A percentile compares a stretch with the other conserved stretches of the same genome.
Conservation (phyloP, 1,140 invertebrate species). For the Drosophila obscura region DNA sequence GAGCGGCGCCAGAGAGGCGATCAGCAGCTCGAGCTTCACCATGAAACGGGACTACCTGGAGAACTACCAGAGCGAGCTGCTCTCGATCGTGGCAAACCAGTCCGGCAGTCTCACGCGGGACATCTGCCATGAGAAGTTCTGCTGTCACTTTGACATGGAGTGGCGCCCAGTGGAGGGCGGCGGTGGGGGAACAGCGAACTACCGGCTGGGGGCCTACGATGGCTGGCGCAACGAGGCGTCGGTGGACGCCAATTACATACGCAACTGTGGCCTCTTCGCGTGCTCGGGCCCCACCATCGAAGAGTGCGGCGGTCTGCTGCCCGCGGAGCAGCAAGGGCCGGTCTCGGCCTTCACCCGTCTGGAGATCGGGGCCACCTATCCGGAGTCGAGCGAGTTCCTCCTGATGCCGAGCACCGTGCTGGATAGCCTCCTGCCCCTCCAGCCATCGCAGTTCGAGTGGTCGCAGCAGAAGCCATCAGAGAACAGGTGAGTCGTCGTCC, state of each 20-base stretch:
- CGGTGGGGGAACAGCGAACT: conserved; percentile 9
- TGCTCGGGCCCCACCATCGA: conserved; percentile 52
- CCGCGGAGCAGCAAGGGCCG: not conserved
- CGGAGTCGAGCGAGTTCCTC: conserved; percentile 39
- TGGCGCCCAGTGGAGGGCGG: conserved; percentile 15
- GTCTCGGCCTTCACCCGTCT: conserved; percentile 44
- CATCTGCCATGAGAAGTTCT: conserved; percentile 53
- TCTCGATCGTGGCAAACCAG: conserved; percentile 5
- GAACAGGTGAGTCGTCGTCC: conserved; percentile 25
- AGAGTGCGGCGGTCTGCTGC: conserved; percentile 55
- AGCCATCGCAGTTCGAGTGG: conserved; percentile 58
- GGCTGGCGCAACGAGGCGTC: conserved; percentile 59
- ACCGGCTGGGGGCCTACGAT: conserved; percentile 65
- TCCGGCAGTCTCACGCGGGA: not conserved
- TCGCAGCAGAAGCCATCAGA: conserved; percentile 1
- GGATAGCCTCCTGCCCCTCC: conserved; percentile 59
- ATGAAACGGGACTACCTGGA: conserved; percentile 65
- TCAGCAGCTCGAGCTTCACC: conserved; percentile 16
- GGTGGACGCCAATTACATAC: conserved; percentile 53
- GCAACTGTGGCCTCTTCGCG: conserved; percentile 67
- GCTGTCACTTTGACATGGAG: conserved; percentile 63
- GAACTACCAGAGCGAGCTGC: conserved; percentile 40
- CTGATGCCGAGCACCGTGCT: conserved; percentile 58
- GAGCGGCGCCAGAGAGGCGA: not conserved
- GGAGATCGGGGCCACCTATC: conserved; percentile 44